Percentiles rank a stretch among this genome's conserved stretches.
Evolutionary conservation across 2,113 vertebrate genomes (phyloP).

Genomic region (Cochlearius cochlearius): DNA sequence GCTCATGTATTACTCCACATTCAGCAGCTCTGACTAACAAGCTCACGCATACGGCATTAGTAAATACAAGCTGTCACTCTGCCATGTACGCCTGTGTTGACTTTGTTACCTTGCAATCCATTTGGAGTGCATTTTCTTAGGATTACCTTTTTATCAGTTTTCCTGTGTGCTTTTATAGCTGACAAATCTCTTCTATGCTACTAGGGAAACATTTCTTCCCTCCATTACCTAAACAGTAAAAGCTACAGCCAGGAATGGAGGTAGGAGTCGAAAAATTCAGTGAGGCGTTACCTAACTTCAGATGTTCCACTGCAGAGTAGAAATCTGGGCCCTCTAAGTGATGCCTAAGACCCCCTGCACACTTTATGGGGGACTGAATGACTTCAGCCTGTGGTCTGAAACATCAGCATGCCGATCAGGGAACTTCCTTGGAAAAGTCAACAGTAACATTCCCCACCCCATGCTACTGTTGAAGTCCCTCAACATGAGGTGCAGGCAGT

Average conservation of each 20-base stretch:
- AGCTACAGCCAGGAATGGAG: not conserved
- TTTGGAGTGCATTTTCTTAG: slow-evolving; percentile 48
- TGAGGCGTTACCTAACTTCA: not conserved
- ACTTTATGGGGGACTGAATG: not conserved
- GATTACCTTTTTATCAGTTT: slow-evolving; percentile 50
- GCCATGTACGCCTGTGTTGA: slow-evolving; percentile 31
- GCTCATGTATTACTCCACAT: not conserved
- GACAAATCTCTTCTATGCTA: slow-evolving; percentile 48
- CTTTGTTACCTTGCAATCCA: slow-evolving; percentile 39
- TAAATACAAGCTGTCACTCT: slow-evolving; percentile 41
- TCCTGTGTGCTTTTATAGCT: slow-evolving; percentile 7
- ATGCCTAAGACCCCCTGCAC: not conserved
- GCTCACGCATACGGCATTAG: not conserved
- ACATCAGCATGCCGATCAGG: not conserved
- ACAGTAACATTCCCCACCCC: not conserved
- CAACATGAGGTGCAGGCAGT: not conserved
- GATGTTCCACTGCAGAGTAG: not conserved
- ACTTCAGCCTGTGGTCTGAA: slow-evolving; percentile 3
- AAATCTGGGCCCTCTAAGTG: not conserved
- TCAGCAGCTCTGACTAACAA: slow-evolving; percentile 12
- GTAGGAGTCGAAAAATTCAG: not conserved
- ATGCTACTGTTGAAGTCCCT: not conserved
- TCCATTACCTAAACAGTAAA: slow-evolving; percentile 39
- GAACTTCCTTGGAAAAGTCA: not conserved
- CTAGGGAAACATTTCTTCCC: slow-evolving; percentile 42